A percentile compares a stretch with the other conserved stretches of the same genome.
These are phyloP conservation scores for Danaus chrysippus DNA, from an alignment of 2,888 invertebrate genomes.

Conservation along the genomic window DNA sequence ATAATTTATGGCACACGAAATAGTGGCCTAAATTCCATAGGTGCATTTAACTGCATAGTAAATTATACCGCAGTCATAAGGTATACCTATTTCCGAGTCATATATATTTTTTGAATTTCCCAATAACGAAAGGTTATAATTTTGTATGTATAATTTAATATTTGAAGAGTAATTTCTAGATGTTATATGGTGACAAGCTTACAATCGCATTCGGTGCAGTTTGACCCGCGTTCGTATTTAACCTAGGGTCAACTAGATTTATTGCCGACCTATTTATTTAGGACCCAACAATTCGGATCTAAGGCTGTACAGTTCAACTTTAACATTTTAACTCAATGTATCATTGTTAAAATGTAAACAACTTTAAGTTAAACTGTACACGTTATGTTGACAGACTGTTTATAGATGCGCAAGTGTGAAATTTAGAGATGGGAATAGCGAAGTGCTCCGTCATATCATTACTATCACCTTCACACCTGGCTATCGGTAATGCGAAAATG, in stretches of 20 bases:
- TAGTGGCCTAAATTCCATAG: too few species aligned
- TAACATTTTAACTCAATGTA: too few species aligned
- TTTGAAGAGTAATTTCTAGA: neutral
- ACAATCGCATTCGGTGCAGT: slow-evolving; percentile 4
- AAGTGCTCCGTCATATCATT: slow-evolving; percentile 41
- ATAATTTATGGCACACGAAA: too few species aligned
- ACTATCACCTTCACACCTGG: slow-evolving; percentile 57
- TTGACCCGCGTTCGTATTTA: slow-evolving; percentile 2
- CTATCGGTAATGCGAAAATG: slow-evolving; percentile 23
- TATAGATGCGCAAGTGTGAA: slow-evolving; percentile 24
- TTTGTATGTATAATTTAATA: too few species aligned
- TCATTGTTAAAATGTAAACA: neutral
- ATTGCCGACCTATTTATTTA: slow-evolving; percentile 6
- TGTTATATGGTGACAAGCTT: neutral
- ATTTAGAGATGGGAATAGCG: slow-evolving; percentile 30
- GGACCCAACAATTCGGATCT: neutral
- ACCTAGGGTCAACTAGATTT: slow-evolving; percentile 6
- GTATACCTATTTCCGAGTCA: too few species aligned
- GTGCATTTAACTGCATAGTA: too few species aligned
- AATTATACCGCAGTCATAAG: too few species aligned
- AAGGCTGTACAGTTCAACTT: neutral
- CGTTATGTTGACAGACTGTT: slow-evolving; percentile 2
- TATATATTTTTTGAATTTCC: neutral
- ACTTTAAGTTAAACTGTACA: neutral
- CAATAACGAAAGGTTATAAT: neutral